These are phyloP conservation scores for Cnemophilus loriae DNA, from an alignment of 2,113 vertebrate genomes.

Conservation along the genomic window DNA sequence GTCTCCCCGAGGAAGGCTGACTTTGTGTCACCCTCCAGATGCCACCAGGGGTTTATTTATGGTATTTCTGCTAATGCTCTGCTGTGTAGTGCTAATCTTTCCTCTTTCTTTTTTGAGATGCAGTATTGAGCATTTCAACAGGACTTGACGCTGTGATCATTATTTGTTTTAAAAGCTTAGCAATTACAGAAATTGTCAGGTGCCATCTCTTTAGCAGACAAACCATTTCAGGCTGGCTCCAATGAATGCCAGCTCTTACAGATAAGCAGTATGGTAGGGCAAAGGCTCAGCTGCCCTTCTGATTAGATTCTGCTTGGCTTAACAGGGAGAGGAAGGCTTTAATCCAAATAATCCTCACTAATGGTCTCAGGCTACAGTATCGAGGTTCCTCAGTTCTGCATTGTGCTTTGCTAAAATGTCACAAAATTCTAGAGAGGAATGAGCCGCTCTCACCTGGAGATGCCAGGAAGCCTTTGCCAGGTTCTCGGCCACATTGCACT, in stretches of 20 bases:
- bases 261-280: background rate
- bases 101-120: background rate
- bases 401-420: background rate
- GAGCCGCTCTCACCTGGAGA: background rate
- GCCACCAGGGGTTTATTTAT: background rate
- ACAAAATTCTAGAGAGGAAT: background rate
- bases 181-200: background rate
- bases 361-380: background rate
- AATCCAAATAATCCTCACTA: background rate
- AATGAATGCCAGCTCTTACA: background rate
- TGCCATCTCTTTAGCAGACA: background rate
- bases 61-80: background rate
- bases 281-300: background rate
- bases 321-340: background rate
- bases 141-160: background rate
- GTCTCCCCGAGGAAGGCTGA: background rate
- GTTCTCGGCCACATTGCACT: background rate
- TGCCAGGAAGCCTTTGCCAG: background rate
- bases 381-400: background rate
- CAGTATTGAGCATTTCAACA: background rate
- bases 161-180: background rate
- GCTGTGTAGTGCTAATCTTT: background rate
- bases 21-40: background rate
- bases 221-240: background rate
- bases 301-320: background rate